Evolutionary conservation across 2,113 vertebrate genomes (phyloP).

Genomic region (Ascaphus truei): DNA sequence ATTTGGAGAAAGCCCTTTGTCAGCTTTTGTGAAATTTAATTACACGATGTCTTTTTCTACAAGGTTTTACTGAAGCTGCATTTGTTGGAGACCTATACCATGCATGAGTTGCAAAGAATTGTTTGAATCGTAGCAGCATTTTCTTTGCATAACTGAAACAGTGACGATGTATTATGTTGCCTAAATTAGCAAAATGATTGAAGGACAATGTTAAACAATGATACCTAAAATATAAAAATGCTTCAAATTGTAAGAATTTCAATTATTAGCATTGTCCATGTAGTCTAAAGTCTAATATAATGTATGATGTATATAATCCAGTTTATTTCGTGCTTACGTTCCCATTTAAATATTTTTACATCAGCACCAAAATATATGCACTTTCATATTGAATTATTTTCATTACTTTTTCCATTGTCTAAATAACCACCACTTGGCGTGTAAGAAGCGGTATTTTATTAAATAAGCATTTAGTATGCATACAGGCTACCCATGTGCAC

Average conservation of each 20-base stretch:
- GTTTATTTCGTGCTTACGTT: slow-evolving; percentile 20
- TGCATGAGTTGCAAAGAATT: slow-evolving; percentile 30
- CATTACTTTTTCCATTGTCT: too few species aligned
- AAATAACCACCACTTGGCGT: too few species aligned
- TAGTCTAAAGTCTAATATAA: background rate
- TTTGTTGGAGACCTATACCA: slow-evolving; percentile 27
- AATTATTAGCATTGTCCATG: slow-evolving; percentile 13
- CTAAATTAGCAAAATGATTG: slow-evolving; percentile 14
- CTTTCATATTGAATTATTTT: too few species aligned
- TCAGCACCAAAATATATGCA: too few species aligned
- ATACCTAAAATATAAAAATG: slow-evolving; percentile 6
- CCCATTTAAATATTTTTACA: background rate
- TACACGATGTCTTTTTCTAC: slow-evolving; percentile 47
- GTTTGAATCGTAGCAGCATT: slow-evolving; percentile 9
- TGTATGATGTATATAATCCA: background rate
- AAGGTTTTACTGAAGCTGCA: background rate
- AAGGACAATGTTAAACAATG: slow-evolving; percentile 20
- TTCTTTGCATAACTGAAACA: slow-evolving; percentile 15
- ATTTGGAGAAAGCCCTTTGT: slow-evolving; percentile 59
- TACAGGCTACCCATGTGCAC: too few species aligned
- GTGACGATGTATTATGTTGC: slow-evolving; percentile 19
- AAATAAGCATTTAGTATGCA: too few species aligned
- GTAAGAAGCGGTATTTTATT: too few species aligned
- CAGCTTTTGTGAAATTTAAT: slow-evolving; percentile 59
- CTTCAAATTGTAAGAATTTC: slow-evolving; percentile 2